Evolutionary conservation across 2,888 invertebrate species (phyloP).

Genomic region (Fragum sueziense): DNA sequence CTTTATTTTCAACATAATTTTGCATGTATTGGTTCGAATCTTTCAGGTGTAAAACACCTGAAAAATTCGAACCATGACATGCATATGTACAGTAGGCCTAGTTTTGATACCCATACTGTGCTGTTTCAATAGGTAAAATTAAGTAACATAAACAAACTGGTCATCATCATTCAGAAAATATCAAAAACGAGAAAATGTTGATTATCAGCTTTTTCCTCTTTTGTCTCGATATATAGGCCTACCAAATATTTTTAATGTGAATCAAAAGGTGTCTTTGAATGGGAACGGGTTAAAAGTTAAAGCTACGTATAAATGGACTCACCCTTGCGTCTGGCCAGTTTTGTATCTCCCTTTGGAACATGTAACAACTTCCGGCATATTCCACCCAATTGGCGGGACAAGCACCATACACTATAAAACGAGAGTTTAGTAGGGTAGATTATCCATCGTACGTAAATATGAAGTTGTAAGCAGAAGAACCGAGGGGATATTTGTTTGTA

Average conservation of each 20-base stretch:
- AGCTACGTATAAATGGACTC: background rate
- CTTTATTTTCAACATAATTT: too few relatives aligned
- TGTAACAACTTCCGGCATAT: conserved; percentile 22
- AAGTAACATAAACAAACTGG: background rate
- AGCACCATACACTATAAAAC: conserved; percentile 10
- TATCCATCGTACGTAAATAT: too few relatives aligned
- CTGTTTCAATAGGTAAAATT: too few relatives aligned
- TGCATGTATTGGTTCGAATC: too few relatives aligned
- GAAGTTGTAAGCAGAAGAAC: too few relatives aligned
- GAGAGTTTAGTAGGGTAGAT: too few relatives aligned
- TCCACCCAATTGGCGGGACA: conserved; percentile 18
- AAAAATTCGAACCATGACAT: too few relatives aligned
- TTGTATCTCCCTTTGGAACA: conserved; percentile 24
- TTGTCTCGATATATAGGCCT: background rate
- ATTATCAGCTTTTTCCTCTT: too few relatives aligned
- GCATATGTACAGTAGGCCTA: too few relatives aligned
- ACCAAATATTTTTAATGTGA: background rate
- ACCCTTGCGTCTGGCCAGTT: conserved; percentile 36
- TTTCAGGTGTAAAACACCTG: too few relatives aligned
- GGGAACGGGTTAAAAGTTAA: background rate
- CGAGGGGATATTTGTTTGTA: too few relatives aligned
- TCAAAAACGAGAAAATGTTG: background rate
- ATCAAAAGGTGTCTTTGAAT: background rate
- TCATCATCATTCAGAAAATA: background rate
- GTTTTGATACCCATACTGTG: too few relatives aligned